A percentile compares a stretch with the other conserved stretches of the same genome.
phyloP scores from a whole-genome alignment of 64 coral and sea anemone species.

The Stichodactyla mertensii region DNA sequence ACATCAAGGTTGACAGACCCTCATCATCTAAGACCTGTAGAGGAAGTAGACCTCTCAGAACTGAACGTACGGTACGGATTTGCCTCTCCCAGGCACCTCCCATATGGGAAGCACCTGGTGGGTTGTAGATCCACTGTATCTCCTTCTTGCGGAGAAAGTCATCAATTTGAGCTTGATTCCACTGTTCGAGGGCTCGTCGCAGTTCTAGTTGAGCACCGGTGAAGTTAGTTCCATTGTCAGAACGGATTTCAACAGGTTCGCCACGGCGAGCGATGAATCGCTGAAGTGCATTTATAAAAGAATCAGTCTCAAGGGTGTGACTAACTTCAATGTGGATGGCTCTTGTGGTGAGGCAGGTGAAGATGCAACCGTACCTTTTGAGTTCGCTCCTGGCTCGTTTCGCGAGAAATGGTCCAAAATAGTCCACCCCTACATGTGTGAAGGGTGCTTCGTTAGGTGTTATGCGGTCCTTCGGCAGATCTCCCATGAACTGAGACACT shows the following conservation, averaged over 20 bases:
- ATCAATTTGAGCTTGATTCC: constrained; percentile 13
- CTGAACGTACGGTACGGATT: constrained; percentile 14
- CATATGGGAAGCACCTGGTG: constrained; percentile 28
- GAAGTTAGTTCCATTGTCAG: constrained; percentile 55
- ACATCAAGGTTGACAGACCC: neutral
- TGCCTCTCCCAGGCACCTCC: constrained; percentile 22
- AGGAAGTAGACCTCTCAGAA: constrained; percentile 23
- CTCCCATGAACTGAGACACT: constrained; percentile 36
- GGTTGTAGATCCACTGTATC: constrained; percentile 28
- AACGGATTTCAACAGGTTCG: constrained; percentile 32
- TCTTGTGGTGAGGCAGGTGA: constrained; percentile 40
- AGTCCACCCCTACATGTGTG: constrained; percentile 38
- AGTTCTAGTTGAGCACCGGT: constrained; percentile 48
- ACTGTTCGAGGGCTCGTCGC: constrained; percentile 1
- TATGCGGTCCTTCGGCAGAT: constrained; percentile 24
- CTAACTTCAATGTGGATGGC: constrained; percentile 59
- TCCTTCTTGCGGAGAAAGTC: constrained; percentile 21
- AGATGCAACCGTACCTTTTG: constrained; percentile 40
- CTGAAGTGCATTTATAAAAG: constrained; percentile 62
- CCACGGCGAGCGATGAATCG: constrained; percentile 48
- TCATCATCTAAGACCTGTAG: neutral
- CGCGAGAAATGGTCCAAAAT: constrained; percentile 31
- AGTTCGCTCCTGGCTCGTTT: constrained; percentile 38
- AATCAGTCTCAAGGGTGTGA: constrained; percentile 53
- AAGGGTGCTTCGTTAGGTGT: constrained; percentile 33